These are phyloP conservation scores for Lateolabrax maculatus DNA, from an alignment of 2,797 vertebrate species.

Conservation along the genomic window DNA sequence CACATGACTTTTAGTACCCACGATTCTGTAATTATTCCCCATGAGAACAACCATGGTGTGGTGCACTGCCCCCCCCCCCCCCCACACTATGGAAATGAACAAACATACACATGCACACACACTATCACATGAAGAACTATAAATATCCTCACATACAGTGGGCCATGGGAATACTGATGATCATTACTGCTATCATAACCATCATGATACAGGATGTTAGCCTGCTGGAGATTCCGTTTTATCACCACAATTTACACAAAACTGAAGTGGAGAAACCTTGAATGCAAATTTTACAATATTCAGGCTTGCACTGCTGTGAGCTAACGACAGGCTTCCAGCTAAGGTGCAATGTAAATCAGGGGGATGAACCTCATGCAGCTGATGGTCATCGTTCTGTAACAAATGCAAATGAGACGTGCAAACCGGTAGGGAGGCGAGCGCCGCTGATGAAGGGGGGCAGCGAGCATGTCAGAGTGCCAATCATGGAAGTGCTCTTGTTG, in stretches of 20 bases:
- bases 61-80: conserved; percentile 62
- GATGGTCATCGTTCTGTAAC: conserved; percentile 31
- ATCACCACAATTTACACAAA: conserved; percentile 56
- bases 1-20: conserved; percentile 92
- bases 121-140: conserved; percentile 60
- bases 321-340: conserved; percentile 48
- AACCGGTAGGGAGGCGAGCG: conserved; percentile 44
- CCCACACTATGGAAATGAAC: conserved; percentile 39
- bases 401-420: conserved; percentile 70
- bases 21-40: conserved; percentile 93
- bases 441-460: conserved; percentile 60
- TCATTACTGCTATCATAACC: conserved; percentile 78
- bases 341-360: conserved; percentile 36
- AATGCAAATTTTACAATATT: conserved; percentile 69
- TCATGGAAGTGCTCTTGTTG: conserved; percentile 83
- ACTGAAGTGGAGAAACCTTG: conserved; percentile 27
- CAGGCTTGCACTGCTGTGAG: conserved; percentile 53
- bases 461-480: conserved; percentile 78
- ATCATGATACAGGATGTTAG: conserved; percentile 64
- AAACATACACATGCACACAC: conserved; percentile 46
- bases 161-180: conserved; percentile 74
- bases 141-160: conserved; percentile 70
- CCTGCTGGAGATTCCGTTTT: conserved; percentile 58
- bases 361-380: conserved; percentile 49
- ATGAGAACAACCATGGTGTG: conserved; percentile 66